Base-by-base conservation (phyloP, 2,113 vertebrate genomes). In the Chaetura pelagica region DNA sequence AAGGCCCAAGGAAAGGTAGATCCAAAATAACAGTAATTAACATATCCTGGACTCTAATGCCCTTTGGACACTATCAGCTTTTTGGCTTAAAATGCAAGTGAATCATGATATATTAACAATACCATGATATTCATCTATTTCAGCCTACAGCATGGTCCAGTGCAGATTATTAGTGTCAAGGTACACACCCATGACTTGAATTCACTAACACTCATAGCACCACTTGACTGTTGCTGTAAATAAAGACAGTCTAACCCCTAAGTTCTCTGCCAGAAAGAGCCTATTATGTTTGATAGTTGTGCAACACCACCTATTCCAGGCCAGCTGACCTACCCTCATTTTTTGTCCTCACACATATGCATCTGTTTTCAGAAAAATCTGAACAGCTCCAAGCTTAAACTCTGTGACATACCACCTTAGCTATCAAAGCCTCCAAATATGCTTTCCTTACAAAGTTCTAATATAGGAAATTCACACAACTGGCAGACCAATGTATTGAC, bases 61-160 rank as follows among this genome's bases (percentile, higher is more conserved):
- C 93, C 96, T 68, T 72, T 87, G 44, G 77, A 93, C 40, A 84
- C 66, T 23, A 89, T 38, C 40, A 89, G 61, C 64, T 89, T 95
- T 94, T 93, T 94, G 93, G 91, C 91, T 93, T 92, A 66, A 96
- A 94, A 85, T 17, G 34, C 29, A 85, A 66, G 74, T 38, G 57
- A 90, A 80, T 86, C 20, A 26, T 10, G 19, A 67, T 2, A 0
- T 48, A 66, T 27, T 74, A 89, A 52, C 1, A 0, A 38, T 4
- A 40, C 34, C 57, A 34, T 2, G 7, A 62, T 38, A 59, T 71
- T 71, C n/a, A 44, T 32, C 55, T 68, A 27, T 49, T 51, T 72
- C 78, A 89, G 64, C 58, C 83, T 68, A 92, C n/a, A 82, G 83
- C 73, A 90, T 18, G 83, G 82, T 89, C 79, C 72, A 67, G 9